phyloP scores from a whole-genome alignment of 2,797 vertebrate species.

The Danionella dracula region DNA sequence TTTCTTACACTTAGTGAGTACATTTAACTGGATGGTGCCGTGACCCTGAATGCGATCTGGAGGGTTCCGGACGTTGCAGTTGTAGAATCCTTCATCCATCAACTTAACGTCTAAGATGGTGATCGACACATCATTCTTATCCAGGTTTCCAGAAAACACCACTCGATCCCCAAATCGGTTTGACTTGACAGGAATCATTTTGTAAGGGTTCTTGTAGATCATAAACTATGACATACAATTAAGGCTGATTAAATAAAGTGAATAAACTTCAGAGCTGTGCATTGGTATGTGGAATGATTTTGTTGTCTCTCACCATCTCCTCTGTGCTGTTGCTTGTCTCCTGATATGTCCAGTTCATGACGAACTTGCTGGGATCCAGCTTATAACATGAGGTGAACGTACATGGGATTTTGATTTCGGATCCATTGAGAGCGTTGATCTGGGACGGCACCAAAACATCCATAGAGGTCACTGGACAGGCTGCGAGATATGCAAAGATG shows the following conservation, averaged over 20 bases:
- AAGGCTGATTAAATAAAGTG: background rate
- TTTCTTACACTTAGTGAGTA: conserved; percentile 85
- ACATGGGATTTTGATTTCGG: conserved; percentile 81
- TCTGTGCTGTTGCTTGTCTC: conserved; percentile 79
- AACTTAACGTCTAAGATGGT: conserved; percentile 82
- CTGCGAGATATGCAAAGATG: conserved; percentile 54
- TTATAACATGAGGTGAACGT: conserved; percentile 95
- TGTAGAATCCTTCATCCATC: conserved; percentile 83
- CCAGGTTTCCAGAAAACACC: conserved; percentile 84
- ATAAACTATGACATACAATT: conserved; percentile 73
- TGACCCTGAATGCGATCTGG: conserved; percentile 86
- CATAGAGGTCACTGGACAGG: conserved; percentile 71
- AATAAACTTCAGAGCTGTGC: background rate
- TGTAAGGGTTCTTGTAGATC: conserved; percentile 73
- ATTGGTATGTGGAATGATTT: background rate
- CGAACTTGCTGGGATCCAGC: conserved; percentile 81
- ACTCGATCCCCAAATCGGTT: conserved; percentile 83
- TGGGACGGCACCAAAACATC: conserved; percentile 72
- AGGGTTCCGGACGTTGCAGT: conserved; percentile 88
- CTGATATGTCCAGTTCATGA: conserved; percentile 96
- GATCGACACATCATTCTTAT: conserved; percentile 88
- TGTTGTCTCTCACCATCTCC: conserved; percentile 75
- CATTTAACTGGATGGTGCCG: conserved; percentile 74
- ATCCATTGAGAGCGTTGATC: conserved; percentile 84
- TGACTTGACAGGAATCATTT: conserved; percentile 73